Evolutionary conservation across 2,113 vertebrate genomes (phyloP).

Genomic region (Anoplopoma fimbria): DNA sequence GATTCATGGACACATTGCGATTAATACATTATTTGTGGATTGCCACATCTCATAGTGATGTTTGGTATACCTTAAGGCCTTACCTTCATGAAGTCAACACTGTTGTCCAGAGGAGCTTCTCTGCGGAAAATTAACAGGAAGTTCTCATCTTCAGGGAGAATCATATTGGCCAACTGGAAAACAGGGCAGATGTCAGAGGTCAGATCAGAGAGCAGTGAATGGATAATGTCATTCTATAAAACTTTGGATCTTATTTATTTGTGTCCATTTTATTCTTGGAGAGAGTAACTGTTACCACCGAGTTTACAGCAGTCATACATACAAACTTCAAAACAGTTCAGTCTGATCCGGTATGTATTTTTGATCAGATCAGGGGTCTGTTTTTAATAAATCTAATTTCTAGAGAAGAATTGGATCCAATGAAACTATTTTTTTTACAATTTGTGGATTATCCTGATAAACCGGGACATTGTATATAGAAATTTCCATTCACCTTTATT

Average conservation of each 20-base stretch:
- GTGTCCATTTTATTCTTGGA: background rate
- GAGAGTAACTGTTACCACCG: background rate
- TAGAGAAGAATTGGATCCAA: background rate
- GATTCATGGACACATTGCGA: background rate
- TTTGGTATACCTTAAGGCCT: background rate
- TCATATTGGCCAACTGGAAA: constrained; percentile 90
- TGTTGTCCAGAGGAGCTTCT: constrained; percentile 94
- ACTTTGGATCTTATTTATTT: background rate
- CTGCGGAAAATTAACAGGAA: constrained; percentile 93
- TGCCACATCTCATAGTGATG: background rate
- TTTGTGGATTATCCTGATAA: background rate
- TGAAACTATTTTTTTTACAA: too few relatives aligned
- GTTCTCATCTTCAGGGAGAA: constrained; percentile 93
- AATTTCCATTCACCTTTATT: background rate
- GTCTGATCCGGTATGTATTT: background rate
- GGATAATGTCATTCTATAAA: background rate
- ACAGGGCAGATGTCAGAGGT: constrained; percentile 19
- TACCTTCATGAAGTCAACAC: constrained; percentile 97
- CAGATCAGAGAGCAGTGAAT: constrained; percentile 1
- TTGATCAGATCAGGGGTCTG: background rate
- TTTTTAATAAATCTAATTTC: background rate
- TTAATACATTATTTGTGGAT: background rate
- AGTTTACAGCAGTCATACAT: background rate
- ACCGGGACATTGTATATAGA: background rate
- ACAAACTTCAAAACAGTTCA: background rate